These are phyloP conservation scores for Actinia tenebrosa DNA, from an alignment of 64 coral and sea anemone genomes.

Conservation along the genomic window DNA sequence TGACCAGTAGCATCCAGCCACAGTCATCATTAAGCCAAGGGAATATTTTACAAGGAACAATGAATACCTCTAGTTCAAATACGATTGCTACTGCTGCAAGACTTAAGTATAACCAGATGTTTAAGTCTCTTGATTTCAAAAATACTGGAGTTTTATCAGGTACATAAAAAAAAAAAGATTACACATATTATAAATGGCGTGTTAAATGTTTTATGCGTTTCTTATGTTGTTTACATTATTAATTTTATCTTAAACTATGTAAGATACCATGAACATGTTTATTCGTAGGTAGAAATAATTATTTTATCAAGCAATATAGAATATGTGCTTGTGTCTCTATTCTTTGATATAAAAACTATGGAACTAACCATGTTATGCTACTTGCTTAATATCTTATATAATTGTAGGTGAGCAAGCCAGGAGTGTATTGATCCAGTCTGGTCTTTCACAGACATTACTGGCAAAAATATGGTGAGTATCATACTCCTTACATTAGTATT, in stretches of 20 bases:
- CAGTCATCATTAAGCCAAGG: conserved; percentile 31
- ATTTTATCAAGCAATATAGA: no score
- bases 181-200: no score
- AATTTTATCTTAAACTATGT: no score
- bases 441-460: conserved; percentile 43
- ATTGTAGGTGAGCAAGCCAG: conserved; percentile 53
- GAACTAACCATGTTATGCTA: no score
- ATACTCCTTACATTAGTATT: not conserved
- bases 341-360: no score
- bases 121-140: conserved; percentile 82
- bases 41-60: conserved; percentile 13
- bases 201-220: no score
- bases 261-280: no score
- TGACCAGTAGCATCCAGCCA: conserved; percentile 27
- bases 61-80: not conserved
- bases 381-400: not conserved
- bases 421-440: conserved; percentile 52
- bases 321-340: no score
- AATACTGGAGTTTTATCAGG: conserved; percentile 90
- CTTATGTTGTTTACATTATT: no score
- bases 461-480: conserved; percentile 53
- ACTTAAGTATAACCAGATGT: conserved; percentile 95
- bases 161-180: not conserved
- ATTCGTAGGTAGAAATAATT: no score
- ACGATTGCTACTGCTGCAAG: conserved; percentile 51